phyloP scores from a whole-genome alignment of 2,888 invertebrate genomes.

The Anticlea derivata region DNA sequence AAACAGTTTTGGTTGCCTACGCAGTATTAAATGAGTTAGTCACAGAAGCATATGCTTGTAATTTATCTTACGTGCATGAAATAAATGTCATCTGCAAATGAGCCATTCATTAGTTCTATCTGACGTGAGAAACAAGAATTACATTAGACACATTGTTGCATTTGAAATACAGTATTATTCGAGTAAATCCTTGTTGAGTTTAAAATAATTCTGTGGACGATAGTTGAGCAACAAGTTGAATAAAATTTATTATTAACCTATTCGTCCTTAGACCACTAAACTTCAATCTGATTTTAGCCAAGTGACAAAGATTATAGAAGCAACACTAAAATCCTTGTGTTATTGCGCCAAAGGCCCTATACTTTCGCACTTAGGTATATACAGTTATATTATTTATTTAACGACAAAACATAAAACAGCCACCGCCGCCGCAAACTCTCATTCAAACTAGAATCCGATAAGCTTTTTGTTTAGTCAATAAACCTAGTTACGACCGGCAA shows the following conservation, averaged over 20 bases:
- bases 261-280: background rate
- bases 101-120: slow-evolving; percentile 18
- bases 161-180: background rate
- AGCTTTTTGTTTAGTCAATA: slow-evolving; percentile 38
- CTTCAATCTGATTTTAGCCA: background rate
- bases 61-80: slow-evolving; percentile 22
- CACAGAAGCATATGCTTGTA: slow-evolving; percentile 20
- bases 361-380: too few relatives aligned
- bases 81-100: slow-evolving; percentile 25
- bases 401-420: background rate
- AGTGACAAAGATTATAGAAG: too few relatives aligned
- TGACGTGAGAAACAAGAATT: slow-evolving; percentile 17
- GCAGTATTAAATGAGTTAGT: slow-evolving; percentile 17
- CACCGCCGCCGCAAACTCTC: background rate
- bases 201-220: too few relatives aligned
- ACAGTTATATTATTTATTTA: too few relatives aligned
- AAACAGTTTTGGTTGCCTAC: slow-evolving; percentile 5
- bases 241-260: background rate
- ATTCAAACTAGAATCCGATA: slow-evolving; percentile 41
- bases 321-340: too few relatives aligned
- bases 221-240: too few relatives aligned
- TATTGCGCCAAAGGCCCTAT: too few relatives aligned
- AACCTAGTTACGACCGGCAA: slow-evolving; percentile 37
- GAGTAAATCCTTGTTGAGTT: background rate
- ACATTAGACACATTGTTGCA: slow-evolving; percentile 2